Evolutionary conservation across 2,888 invertebrate genomes (phyloP).

Genomic region (Cheiracanthium punctorium): DNA sequence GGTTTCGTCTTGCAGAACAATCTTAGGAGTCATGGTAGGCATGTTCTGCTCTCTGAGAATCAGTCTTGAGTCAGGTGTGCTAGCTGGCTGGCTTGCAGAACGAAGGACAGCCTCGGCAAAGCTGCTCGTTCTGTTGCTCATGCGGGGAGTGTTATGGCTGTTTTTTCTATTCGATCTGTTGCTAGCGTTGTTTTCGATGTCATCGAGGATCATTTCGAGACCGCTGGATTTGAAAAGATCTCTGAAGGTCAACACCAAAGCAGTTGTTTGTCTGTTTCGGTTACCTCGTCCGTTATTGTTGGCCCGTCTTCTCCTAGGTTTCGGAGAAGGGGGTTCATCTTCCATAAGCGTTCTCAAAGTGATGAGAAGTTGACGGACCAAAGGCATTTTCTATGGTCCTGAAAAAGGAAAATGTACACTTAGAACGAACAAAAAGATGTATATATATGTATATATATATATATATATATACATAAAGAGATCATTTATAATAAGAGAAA

Average conservation of each 20-base stretch:
- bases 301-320: background rate
- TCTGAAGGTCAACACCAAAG: constrained; percentile 41
- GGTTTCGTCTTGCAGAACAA: background rate
- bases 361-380: constrained; percentile 22
- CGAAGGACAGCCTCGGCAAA: background rate
- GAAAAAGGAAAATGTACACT: constrained; percentile 16
- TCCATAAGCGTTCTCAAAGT: constrained; percentile 30
- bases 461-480: too few relatives aligned
- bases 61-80: background rate
- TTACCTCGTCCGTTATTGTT: background rate
- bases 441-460: too few relatives aligned
- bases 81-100: background rate
- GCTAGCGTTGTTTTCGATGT: constrained; percentile 18
- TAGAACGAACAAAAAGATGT: too few relatives aligned
- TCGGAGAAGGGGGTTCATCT: constrained; percentile 21
- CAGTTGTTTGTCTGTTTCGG: constrained; percentile 21
- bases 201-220: constrained; percentile 34
- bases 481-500: too few relatives aligned
- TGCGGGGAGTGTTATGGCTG: background rate
- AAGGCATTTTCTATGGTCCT: constrained; percentile 22
- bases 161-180: background rate
- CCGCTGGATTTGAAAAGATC: constrained; percentile 36
- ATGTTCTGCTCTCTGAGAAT: background rate
- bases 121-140: background rate
- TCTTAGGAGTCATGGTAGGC: background rate